Percentiles rank a stretch among this genome's conserved stretches.
These are phyloP conservation scores for Myripristis murdjan DNA, from an alignment of 2,797 vertebrate species.

Conservation along the genomic window DNA sequence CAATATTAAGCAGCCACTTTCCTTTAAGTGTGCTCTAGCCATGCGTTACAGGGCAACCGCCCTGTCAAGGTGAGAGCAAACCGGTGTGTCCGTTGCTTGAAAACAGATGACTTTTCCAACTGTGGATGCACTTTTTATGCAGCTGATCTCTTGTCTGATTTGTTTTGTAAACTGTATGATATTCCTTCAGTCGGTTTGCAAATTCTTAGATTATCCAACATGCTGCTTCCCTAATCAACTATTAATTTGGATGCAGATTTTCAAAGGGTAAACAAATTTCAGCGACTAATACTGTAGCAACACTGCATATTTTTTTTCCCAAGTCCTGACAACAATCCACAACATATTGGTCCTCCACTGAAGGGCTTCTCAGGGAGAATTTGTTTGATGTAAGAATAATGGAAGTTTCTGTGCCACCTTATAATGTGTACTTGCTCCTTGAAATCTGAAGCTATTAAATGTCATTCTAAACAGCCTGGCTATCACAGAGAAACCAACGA, in stretches of 20 bases:
- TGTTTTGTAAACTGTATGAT: neutral
- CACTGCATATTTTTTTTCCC: neutral
- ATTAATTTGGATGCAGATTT: no score
- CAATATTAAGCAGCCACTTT: slow-evolving; percentile 70
- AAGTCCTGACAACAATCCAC: neutral
- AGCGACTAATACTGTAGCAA: neutral
- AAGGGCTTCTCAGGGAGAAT: neutral
- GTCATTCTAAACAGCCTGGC: neutral
- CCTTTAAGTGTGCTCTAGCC: slow-evolving; percentile 57
- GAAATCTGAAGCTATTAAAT: slow-evolving; percentile 4
- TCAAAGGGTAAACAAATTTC: neutral
- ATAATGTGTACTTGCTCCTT: slow-evolving; percentile 4
- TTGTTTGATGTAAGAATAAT: neutral
- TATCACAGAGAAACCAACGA: neutral
- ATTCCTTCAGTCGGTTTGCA: neutral
- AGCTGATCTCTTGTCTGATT: slow-evolving; percentile 25
- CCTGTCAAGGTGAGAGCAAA: slow-evolving; percentile 61
- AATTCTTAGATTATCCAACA: slow-evolving; percentile 1
- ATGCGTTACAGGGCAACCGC: slow-evolving; percentile 47
- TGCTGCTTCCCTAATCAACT: neutral
- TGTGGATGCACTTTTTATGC: neutral
- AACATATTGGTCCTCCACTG: neutral
- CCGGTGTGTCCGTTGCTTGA: slow-evolving; percentile 20
- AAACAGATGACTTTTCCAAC: slow-evolving; percentile 20
- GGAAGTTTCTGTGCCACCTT: neutral